phyloP scores from a whole-genome alignment of 1,140 invertebrate species.

The Maniola jurtina region DNA sequence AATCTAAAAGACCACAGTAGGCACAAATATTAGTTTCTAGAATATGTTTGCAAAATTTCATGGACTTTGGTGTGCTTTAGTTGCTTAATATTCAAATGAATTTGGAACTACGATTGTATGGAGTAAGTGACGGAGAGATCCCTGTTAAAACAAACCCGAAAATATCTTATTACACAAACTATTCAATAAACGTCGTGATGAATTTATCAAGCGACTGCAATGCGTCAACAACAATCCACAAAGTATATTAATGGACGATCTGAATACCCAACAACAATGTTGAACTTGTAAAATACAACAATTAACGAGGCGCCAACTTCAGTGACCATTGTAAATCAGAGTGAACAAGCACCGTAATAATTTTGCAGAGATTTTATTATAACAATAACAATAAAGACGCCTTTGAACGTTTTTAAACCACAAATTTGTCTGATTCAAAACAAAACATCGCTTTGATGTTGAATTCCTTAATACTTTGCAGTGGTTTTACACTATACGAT shows the following conservation, averaged over 20 bases:
- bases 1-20: too few relatives aligned
- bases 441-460: slow-evolving; percentile 60
- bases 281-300: slow-evolving; percentile 40
- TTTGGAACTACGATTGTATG: too few relatives aligned
- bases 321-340: slow-evolving; percentile 51
- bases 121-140: too few relatives aligned
- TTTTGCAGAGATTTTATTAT: slow-evolving; percentile 63
- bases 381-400: slow-evolving; percentile 68
- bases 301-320: slow-evolving; percentile 41
- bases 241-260: slow-evolving; percentile 1
- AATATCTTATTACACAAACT: too few relatives aligned
- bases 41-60: too few relatives aligned
- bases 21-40: too few relatives aligned
- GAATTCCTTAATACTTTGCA: slow-evolving; percentile 48
- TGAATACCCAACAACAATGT: slow-evolving; percentile 26
- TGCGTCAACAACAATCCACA: background rate
- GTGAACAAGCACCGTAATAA: slow-evolving; percentile 54
- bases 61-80: too few relatives aligned
- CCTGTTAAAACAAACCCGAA: too few relatives aligned
- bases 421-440: slow-evolving; percentile 54
- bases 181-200: background rate
- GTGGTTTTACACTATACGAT: background rate
- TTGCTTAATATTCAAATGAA: too few relatives aligned
- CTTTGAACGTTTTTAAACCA: slow-evolving; percentile 51
- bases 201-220: background rate